Evolutionary conservation across 1,140 invertebrate species (phyloP).

Genomic region (Lepidurus apus): DNA sequence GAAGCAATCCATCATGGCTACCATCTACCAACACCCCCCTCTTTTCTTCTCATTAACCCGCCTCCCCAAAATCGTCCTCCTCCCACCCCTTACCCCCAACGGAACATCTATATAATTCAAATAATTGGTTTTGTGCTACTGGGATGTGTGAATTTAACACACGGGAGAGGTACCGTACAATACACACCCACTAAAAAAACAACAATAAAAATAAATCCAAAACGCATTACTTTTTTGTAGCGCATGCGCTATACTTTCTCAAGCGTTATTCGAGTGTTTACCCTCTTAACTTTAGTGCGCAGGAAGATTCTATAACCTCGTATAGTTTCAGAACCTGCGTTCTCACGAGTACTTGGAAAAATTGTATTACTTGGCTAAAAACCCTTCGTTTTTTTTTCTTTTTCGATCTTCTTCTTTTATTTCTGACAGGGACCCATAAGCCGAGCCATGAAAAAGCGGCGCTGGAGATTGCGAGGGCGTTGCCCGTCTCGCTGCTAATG

Average conservation of each 20-base stretch:
- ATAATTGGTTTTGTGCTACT: no score
- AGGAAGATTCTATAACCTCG: neutral
- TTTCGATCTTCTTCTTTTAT: neutral
- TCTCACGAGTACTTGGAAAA: conserved; percentile 18
- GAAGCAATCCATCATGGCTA: conserved; percentile 8
- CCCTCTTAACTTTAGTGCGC: neutral
- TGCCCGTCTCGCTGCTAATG: conserved; percentile 17
- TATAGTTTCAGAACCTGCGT: neutral
- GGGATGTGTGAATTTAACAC: no score
- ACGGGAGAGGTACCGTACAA: no score
- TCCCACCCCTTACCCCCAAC: neutral
- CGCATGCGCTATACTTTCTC: neutral
- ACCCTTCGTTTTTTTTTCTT: neutral
- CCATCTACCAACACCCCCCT: neutral
- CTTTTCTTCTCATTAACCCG: neutral
- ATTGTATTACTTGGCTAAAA: conserved; percentile 11
- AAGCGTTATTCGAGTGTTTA: neutral
- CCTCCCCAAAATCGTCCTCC: neutral
- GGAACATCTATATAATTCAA: neutral
- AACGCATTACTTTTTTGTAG: neutral
- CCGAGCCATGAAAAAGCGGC: conserved; percentile 20
- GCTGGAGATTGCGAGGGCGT: conserved; percentile 17
- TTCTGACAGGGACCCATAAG: conserved; percentile 21
- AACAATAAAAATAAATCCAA: no score
- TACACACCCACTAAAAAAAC: no score